Percentiles rank a stretch among this genome's conserved stretches.
Evolutionary conservation across 2,113 vertebrate genomes (phyloP).

Genomic region (Xiphias gladius): DNA sequence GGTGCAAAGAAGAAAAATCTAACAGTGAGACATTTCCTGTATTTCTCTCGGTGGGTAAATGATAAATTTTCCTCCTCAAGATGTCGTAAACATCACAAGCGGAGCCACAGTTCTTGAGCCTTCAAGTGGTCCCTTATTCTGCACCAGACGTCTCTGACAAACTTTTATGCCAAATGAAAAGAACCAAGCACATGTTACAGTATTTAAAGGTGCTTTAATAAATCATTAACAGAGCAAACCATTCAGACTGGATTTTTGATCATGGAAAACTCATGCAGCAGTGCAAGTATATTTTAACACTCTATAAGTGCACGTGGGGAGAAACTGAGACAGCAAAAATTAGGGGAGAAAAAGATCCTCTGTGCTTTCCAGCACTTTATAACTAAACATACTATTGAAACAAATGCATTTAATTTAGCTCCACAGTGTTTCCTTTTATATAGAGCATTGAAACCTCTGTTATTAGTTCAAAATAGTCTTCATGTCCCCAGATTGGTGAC

Average conservation of each 20-base stretch:
- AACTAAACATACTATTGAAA: conserved; percentile 10
- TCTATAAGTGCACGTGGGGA: not conserved
- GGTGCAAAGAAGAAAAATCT: conserved; percentile 43
- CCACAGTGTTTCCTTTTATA: not conserved
- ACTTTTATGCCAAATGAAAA: conserved; percentile 47
- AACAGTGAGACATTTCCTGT: conserved; percentile 54
- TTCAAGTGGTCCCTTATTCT: conserved; percentile 58
- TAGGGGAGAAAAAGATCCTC: not conserved
- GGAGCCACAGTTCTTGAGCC: conserved; percentile 44
- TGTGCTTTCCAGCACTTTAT: not conserved
- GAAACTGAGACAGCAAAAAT: conserved; percentile 19
- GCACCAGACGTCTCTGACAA: conserved; percentile 28
- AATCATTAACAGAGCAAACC: conserved; percentile 63
- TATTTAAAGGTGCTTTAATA: conserved; percentile 64
- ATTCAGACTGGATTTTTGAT: conserved; percentile 57
- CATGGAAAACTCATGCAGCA: conserved; percentile 41
- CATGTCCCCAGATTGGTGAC: not conserved
- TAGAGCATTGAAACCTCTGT: not conserved
- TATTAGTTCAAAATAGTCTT: not conserved
- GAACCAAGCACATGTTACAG: conserved; percentile 57
- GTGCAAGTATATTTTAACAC: conserved; percentile 25
- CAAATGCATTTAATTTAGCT: not conserved
- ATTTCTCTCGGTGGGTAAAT: conserved; percentile 52
- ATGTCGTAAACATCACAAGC: conserved; percentile 63
- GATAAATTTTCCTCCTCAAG: conserved; percentile 42